phyloP scores from a whole-genome alignment of 53 echinoderm and acorn worm genomes.

The Patiria pectinifera region DNA sequence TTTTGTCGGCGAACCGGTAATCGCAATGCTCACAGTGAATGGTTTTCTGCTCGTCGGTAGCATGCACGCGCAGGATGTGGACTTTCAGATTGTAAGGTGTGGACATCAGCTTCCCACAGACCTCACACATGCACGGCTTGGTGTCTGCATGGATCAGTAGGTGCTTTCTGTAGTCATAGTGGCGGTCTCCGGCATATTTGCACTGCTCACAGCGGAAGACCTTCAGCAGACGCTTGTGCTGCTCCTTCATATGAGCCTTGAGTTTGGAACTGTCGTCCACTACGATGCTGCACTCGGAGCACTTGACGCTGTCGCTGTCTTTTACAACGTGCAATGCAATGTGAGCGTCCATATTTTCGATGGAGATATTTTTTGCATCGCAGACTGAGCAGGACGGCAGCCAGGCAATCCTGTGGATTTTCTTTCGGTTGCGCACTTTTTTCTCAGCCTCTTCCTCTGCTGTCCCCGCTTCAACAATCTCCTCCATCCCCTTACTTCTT shows the following conservation, averaged over 20 bases:
- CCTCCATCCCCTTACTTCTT: slow-evolving; percentile 12
- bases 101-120: slow-evolving; percentile 87
- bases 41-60: slow-evolving; percentile 84
- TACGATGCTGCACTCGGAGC: slow-evolving; percentile 72
- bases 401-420: slow-evolving; percentile 62
- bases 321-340: slow-evolving; percentile 53
- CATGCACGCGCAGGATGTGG: slow-evolving; percentile 84
- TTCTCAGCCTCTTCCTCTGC: slow-evolving; percentile 27
- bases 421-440: slow-evolving; percentile 41
- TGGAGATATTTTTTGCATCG: slow-evolving; percentile 80
- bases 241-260: slow-evolving; percentile 69
- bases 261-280: slow-evolving; percentile 54
- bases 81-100: slow-evolving; percentile 93
- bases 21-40: slow-evolving; percentile 76
- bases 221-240: slow-evolving; percentile 80
- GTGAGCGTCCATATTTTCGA: slow-evolving; percentile 74
- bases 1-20: slow-evolving; percentile 88
- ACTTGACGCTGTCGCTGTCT: slow-evolving; percentile 66
- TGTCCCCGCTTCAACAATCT: background rate
- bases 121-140: slow-evolving; percentile 84
- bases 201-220: slow-evolving; percentile 87
- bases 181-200: slow-evolving; percentile 83
- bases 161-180: slow-evolving; percentile 89
- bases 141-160: slow-evolving; percentile 75
- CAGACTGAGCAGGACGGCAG: slow-evolving; percentile 73